Percentiles rank a stretch among this genome's conserved stretches.
These are phyloP conservation scores for Busseola fusca DNA, from an alignment of 2,888 invertebrate genomes.

Conservation along the genomic window DNA sequence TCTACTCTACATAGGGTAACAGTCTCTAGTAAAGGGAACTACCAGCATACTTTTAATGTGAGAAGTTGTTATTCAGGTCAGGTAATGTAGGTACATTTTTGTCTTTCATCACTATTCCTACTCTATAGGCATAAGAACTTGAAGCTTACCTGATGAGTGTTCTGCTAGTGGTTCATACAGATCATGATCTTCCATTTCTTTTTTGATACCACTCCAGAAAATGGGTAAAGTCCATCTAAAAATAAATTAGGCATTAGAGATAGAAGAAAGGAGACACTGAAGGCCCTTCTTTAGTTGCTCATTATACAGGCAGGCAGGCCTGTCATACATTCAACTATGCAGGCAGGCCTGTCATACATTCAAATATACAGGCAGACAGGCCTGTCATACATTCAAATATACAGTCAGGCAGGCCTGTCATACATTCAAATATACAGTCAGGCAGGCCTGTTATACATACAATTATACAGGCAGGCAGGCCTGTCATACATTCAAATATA, in stretches of 20 bases:
- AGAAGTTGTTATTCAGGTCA: background rate
- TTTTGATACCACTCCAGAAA: slow-evolving; percentile 93
- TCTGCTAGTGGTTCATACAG: slow-evolving; percentile 92
- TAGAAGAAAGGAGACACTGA: background rate
- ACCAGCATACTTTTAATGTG: background rate
- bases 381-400: too few species aligned
- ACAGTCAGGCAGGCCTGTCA: too few species aligned
- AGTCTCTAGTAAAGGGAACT: background rate
- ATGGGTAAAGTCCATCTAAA: slow-evolving; percentile 93
- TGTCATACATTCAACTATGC: too few species aligned
- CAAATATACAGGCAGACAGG: too few species aligned
- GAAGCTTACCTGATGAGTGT: slow-evolving; percentile 90
- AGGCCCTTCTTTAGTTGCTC: too few species aligned
- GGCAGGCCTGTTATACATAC: too few species aligned
- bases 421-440: too few species aligned
- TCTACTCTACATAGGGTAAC: too few species aligned
- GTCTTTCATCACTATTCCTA: background rate
- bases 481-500: too few species aligned
- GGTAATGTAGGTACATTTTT: background rate
- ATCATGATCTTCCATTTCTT: slow-evolving; percentile 92
- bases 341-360: too few species aligned
- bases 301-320: too few species aligned
- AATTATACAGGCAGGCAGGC: too few species aligned
- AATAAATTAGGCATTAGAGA: slow-evolving; percentile 1
- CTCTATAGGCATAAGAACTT: background rate